phyloP scores from a whole-genome alignment of 1,140 invertebrate genomes.

The Elysia chlorotica region DNA sequence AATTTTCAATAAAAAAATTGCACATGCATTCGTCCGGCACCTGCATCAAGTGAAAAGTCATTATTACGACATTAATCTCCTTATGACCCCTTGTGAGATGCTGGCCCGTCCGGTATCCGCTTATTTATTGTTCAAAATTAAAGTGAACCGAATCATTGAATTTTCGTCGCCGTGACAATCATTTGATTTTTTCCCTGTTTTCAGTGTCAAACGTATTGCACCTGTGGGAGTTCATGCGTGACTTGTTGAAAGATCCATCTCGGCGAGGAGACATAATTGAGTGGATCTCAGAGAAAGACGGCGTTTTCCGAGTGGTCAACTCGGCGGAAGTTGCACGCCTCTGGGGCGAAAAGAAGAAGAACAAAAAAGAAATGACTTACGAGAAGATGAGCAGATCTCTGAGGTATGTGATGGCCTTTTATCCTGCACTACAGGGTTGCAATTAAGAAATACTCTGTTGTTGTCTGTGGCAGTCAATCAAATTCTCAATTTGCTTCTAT shows the following conservation, averaged over 20 bases:
- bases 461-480: neutral
- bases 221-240: conserved; percentile 59
- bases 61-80: neutral
- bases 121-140: neutral
- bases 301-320: conserved; percentile 86
- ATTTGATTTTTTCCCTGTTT: conserved; percentile 14
- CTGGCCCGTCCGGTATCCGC: neutral
- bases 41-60: neutral
- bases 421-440: neutral
- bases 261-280: conserved; percentile 66
- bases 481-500: neutral
- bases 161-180: too few relatives aligned
- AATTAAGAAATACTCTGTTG: neutral
- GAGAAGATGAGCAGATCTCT: conserved; percentile 92
- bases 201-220: conserved; percentile 53
- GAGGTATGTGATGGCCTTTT: conserved; percentile 68
- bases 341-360: conserved; percentile 80
- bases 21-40: neutral
- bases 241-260: conserved; percentile 44
- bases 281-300: conserved; percentile 85
- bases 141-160: too few relatives aligned
- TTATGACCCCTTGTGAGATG: neutral
- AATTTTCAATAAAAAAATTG: neutral
- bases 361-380: conserved; percentile 90
- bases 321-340: conserved; percentile 85